phyloP scores from a whole-genome alignment of 2,797 vertebrate species.

The Prionace glauca region DNA sequence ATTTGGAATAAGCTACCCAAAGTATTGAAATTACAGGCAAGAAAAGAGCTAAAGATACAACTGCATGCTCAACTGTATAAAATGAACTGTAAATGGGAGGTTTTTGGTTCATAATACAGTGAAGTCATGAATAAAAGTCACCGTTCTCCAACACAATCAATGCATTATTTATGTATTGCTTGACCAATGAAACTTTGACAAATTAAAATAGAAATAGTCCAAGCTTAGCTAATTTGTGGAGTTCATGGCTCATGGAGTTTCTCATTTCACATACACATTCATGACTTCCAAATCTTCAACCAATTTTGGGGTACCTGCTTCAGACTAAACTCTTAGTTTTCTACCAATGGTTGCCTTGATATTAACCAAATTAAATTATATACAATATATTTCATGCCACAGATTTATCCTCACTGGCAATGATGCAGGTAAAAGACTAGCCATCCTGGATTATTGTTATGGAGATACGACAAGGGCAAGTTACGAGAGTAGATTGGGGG shows the following conservation, averaged over 20 bases:
- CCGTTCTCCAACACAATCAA: background rate
- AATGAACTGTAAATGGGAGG: background rate
- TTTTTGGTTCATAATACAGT: background rate
- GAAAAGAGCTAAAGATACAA: background rate
- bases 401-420: background rate
- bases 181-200: background rate
- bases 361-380: background rate
- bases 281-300: background rate
- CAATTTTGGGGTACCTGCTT: background rate
- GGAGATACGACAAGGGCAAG: too few species aligned
- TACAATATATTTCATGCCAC: background rate
- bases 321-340: background rate
- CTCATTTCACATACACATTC: background rate
- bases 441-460: background rate
- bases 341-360: background rate
- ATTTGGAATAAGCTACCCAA: too few species aligned
- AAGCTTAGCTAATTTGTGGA: background rate
- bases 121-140: background rate
- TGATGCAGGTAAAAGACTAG: background rate
- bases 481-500: background rate
- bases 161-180: background rate
- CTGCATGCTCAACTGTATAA: background rate
- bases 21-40: background rate
- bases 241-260: background rate
- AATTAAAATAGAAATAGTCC: background rate